Conservation (phyloP, 2,113 vertebrate genomes). For the Theristicus caerulescens region DNA sequence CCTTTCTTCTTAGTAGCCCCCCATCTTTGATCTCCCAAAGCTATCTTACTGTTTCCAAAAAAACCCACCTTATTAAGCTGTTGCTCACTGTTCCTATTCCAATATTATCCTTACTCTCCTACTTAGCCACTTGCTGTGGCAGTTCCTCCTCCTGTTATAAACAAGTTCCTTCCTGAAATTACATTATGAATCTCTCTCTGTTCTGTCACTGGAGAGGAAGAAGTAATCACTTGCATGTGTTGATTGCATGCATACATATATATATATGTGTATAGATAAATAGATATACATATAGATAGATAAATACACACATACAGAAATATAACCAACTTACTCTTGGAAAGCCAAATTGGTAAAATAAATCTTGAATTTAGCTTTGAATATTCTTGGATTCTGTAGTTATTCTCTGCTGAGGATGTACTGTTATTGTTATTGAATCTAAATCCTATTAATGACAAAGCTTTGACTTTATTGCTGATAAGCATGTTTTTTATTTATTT, state of each 20-base stretch:
- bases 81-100: not conserved
- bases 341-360: not conserved
- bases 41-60: not conserved
- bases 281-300: not conserved
- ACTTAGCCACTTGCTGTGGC: not conserved
- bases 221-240: not conserved
- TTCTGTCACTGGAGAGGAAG: not conserved
- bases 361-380: not conserved
- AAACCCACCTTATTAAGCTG: rapidly evolving
- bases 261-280: not conserved
- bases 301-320: not conserved
- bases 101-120: not conserved
- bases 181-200: not conserved
- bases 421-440: not conserved
- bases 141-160: not conserved
- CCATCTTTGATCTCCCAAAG: not conserved
- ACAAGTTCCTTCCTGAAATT: not conserved
- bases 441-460: not conserved
- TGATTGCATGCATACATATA: not conserved
- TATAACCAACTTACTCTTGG: not conserved
- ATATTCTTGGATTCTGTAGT: not conserved
- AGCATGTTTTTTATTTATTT: not conserved
- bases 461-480: not conserved
- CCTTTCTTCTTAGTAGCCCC: not conserved
- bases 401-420: not conserved